Evolutionary conservation across 2,797 vertebrate species (phyloP), one percentile per base, ranked within the genome.

Genomic region (Ambastaia sidthimunki): DNA sequence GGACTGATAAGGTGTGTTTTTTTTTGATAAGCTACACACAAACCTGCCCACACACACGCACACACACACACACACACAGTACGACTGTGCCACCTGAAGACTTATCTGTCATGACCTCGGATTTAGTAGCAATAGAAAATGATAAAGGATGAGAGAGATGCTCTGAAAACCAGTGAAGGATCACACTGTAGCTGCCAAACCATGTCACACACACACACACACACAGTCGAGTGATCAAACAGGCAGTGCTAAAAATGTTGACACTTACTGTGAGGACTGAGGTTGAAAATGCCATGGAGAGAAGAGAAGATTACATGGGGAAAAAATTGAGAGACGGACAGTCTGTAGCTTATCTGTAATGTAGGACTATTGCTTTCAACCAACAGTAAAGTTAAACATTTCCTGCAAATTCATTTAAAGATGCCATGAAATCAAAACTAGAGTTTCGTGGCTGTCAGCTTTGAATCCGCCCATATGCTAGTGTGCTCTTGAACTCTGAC

Each of bases 51-150:
- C 81, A 37, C 21, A 67, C 31, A 34, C 44, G 19, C 19, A 25
- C 59, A 66, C 28, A 63, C 37, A 52, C 62, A 63, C 63, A 41
- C 44, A 75, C 73, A 48, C 11, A 19, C 4, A 47, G 31, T 47
- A 73, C 71, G 10, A 59, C 47, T 31, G 55, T 76, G 47, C 48
- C 68, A 74, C 84, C 80, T 72, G 69, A 60, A 80, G 76, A 70
- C 80, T 85, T 86, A 86, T 86, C 83, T 86, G 80, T 85, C 76
- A 84, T 87, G 83, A 83, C 81, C 83, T 83, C 78, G 63, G 83
- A 86, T 85, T 85, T 86, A 82, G 71, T 83, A 79, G 76, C 83
- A 86, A 84, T 76, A 85, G 81, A 81, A 84, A 79, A 80, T 80
- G 83, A 84, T 85, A 83, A 84, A 85, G 71, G 82, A 86, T 80